Conservation (phyloP, 2,113 vertebrate species). For the Asarcornis scutulata region DNA sequence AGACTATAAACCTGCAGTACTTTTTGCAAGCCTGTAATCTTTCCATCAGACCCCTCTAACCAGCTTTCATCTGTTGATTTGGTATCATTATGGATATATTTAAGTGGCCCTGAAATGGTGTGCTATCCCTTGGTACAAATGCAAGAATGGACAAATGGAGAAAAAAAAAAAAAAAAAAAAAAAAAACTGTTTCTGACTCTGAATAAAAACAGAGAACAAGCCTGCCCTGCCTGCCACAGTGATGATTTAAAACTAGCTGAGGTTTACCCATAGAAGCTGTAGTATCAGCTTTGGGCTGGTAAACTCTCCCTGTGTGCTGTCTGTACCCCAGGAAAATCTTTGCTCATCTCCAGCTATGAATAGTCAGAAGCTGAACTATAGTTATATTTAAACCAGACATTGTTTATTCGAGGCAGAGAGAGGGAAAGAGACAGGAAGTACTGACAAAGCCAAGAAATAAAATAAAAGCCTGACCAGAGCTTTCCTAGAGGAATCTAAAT, state of each 20-base stretch:
- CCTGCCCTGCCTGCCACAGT: background rate
- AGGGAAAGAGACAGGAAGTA: background rate
- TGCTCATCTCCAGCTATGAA: background rate
- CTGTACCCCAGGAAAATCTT: background rate
- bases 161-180: constrained; percentile 21
- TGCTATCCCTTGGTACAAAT: background rate
- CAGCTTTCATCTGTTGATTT: background rate
- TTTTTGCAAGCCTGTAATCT: background rate
- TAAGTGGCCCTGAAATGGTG: background rate
- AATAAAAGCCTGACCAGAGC: background rate
- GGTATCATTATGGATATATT: background rate
- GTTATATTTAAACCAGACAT: constrained; percentile 4
- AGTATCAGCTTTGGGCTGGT: background rate
- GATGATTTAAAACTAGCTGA: background rate
- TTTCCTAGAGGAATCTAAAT: background rate
- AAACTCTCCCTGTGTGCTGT: background rate
- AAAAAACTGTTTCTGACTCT: background rate
- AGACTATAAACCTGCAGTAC: background rate
- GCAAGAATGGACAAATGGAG: background rate
- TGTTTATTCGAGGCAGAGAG: constrained; percentile 13
- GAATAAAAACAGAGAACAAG: background rate
- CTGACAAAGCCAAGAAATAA: constrained; percentile 26
- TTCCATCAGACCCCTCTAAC: background rate
- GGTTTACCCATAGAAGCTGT: background rate
- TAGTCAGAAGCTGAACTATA: background rate